A percentile compares a stretch with the other conserved stretches of the same genome.
These are phyloP conservation scores for Hucho hucho DNA, from an alignment of 2,113 vertebrate species.

Conservation along the genomic window DNA sequence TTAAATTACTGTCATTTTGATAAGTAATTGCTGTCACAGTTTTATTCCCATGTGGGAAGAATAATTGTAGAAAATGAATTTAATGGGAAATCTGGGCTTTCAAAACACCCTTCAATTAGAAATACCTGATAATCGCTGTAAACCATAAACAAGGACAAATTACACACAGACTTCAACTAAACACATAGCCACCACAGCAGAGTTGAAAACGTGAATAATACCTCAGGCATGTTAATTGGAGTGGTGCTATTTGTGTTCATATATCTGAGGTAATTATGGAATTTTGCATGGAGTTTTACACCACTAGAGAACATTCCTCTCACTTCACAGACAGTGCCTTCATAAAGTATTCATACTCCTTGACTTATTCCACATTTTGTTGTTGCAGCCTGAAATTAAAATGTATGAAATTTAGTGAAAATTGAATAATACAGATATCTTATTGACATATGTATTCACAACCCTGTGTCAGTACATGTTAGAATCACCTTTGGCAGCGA, in stretches of 20 bases:
- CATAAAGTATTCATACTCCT: background rate
- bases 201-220: conserved; percentile 1
- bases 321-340: background rate
- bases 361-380: too few species aligned
- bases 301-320: background rate
- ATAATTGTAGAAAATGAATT: conserved; percentile 23
- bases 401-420: too few species aligned
- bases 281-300: background rate
- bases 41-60: conserved; percentile 23
- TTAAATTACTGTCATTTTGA: conserved; percentile 17
- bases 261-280: background rate
- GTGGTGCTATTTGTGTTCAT: conserved; percentile 2
- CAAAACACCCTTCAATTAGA: background rate
- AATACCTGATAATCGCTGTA: conserved; percentile 1
- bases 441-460: too few species aligned
- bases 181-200: background rate
- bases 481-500: too few species aligned
- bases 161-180: background rate
- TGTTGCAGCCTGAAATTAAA: too few species aligned
- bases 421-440: too few species aligned
- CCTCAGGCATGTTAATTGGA: background rate
- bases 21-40: conserved; percentile 24
- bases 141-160: conserved; percentile 17
- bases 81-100: background rate
- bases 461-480: too few species aligned